phyloP scores from a whole-genome alignment of 2,797 vertebrate genomes.

The Oryzias dopingdopingensis region DNA sequence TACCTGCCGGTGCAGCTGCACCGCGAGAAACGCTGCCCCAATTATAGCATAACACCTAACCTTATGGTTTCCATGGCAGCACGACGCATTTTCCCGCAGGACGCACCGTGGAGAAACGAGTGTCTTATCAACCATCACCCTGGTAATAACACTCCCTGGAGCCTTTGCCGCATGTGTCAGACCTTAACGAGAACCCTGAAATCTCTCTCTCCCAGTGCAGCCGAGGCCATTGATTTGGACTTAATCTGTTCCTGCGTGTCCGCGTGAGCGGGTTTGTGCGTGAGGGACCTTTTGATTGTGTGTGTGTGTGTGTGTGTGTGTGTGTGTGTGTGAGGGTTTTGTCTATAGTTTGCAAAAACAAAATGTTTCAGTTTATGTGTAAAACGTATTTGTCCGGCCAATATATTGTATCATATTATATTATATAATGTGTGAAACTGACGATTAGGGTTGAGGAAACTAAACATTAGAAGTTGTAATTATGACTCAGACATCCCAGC shows the following conservation, averaged over 20 bases:
- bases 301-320: constrained; percentile 16
- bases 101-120: constrained; percentile 85
- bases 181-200: constrained; percentile 86
- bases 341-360: neutral
- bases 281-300: constrained; percentile 20
- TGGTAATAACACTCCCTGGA: constrained; percentile 86
- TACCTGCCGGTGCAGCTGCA: constrained; percentile 82
- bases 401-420: no score
- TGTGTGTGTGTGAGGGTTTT: constrained; percentile 14
- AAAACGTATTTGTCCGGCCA: neutral
- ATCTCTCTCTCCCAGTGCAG: constrained; percentile 81
- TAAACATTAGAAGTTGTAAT: no score
- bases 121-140: constrained; percentile 91
- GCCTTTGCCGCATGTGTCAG: constrained; percentile 80
- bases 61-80: constrained; percentile 94
- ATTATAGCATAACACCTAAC: constrained; percentile 88
- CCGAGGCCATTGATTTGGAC: constrained; percentile 84
- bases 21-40: constrained; percentile 83
- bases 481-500: no score
- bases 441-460: no score
- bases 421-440: no score
- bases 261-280: constrained; percentile 42
- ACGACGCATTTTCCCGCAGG: constrained; percentile 84
- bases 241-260: constrained; percentile 82
- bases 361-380: constrained; percentile 35